Base-by-base conservation (phyloP, 2,888 invertebrate species). In the Nymphalis polychloros region DNA sequence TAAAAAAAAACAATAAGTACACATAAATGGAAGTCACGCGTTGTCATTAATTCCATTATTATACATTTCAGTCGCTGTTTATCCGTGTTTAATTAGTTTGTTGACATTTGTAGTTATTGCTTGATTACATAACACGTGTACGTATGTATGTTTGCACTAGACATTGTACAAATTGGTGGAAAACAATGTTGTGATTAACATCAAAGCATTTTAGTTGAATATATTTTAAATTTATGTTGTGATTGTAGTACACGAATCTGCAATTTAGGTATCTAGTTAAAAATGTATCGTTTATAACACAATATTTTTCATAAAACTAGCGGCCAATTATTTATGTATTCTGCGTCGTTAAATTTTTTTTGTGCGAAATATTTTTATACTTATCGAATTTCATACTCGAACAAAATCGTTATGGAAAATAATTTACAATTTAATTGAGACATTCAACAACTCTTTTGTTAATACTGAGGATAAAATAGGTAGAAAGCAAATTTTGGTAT, bases 101-200 rank as follows among this genome's bases (percentile, higher is more conserved):
- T 31, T 55, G 50, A 35, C 49, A 10, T 62, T 35, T 62, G 50
- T 50, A 55, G 7, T 49, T 61, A 61, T 61, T 61, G 61, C 49
- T 50, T 50, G 49, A 49, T 35, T 62, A 62, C 49, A 35, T 50
- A 31, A 50, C 50, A n/a, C 49, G 48, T 61, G 49, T 50, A 55
- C 20, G 10, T 50, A 19, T 50, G 20, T 23, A 31, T 61, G 49
- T 50, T 61, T 27, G 48, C 47, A 49, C 61, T 61, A 48, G 48
- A 49, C 19, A 50, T 41, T 41, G 41, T 49, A 61, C 49, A 49
- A 49, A 61, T 49, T 31, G 49, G 17, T 31, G 27, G 48, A 61
- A 50, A 61, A 50, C 49, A 61, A 61, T 31, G n/a, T 49, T n/a
- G 27, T 61, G 61, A 61, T 61, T 61, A 48, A 61, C 49, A 49